A percentile compares a stretch with the other conserved stretches of the same genome.
Evolutionary conservation across 2,113 vertebrate genomes (phyloP).

Genomic region (Deroptyus accipitrinus): DNA sequence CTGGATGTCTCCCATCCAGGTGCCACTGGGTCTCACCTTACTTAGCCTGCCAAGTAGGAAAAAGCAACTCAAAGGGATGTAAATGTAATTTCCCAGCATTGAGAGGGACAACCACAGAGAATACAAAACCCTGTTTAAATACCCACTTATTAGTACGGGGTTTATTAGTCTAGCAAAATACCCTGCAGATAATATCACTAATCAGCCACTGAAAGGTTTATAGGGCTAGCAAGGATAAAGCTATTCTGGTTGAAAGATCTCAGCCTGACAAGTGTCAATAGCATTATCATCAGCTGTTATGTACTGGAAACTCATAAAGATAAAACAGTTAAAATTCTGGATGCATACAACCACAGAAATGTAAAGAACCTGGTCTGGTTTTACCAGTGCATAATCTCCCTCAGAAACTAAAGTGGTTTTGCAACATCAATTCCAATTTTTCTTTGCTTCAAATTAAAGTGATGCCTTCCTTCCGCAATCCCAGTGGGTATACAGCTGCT

Average conservation of each 20-base stretch:
- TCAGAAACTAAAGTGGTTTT: not conserved
- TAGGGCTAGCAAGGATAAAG: not conserved
- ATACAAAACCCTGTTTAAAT: slow-evolving; percentile 6
- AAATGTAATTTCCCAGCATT: not conserved
- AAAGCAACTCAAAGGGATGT: not conserved
- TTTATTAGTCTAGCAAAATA: slow-evolving; percentile 36
- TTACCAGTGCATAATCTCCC: not conserved
- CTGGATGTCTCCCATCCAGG: not conserved
- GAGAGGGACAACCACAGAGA: not conserved
- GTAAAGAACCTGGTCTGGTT: not conserved
- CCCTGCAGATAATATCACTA: slow-evolving; percentile 29
- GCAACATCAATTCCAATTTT: not conserved
- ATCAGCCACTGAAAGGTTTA: slow-evolving; percentile 27
- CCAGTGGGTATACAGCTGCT: not conserved
- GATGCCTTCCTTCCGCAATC: fast-evolving
- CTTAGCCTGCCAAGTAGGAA: not conserved
- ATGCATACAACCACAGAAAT: not conserved
- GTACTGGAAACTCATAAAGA: not conserved
- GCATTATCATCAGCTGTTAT: not conserved
- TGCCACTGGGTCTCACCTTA: not conserved
- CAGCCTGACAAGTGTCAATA: not conserved
- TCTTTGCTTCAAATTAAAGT: not conserved
- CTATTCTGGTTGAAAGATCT: not conserved
- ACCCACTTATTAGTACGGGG: not conserved
- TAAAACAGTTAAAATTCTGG: not conserved